Conservation (phyloP, 2,888 invertebrate species). For the Ryuthela nishihirai region DNA sequence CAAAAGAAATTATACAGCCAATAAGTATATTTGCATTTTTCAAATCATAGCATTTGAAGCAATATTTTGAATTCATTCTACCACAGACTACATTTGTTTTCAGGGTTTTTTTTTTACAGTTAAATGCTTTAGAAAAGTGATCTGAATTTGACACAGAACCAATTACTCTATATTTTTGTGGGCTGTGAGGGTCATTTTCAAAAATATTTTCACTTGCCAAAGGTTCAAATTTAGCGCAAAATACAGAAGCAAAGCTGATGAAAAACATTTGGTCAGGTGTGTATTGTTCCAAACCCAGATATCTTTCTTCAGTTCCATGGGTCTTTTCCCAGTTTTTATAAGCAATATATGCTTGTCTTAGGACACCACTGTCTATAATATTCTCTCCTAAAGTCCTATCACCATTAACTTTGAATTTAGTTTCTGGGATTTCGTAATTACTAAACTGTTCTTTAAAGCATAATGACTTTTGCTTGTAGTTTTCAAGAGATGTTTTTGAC, state of each 20-base stretch:
- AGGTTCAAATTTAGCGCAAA: constrained; percentile 10
- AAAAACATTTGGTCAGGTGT: constrained; percentile 63
- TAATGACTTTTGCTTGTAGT: constrained; percentile 69
- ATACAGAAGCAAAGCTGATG: constrained; percentile 26
- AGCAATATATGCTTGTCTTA: constrained; percentile 74
- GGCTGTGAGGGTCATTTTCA: constrained; percentile 2
- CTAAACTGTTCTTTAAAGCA: constrained; percentile 82
- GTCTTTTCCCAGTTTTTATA: constrained; percentile 40
- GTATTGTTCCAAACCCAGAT: constrained; percentile 70
- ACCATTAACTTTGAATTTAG: no score
- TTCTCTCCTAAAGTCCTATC: constrained; percentile 80
- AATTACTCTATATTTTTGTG: constrained; percentile 36
- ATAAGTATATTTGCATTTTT: no score
- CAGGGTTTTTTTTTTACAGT: constrained; percentile 62
- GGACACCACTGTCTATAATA: constrained; percentile 85
- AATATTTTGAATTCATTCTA: no score
- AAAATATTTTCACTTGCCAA: not conserved
- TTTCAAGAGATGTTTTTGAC: constrained; percentile 69
- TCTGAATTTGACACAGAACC: constrained; percentile 62
- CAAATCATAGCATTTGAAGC: no score
- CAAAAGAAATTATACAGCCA: no score
- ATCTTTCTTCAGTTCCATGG: constrained; percentile 56
- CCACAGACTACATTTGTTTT: constrained; percentile 63
- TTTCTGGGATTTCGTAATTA: not conserved
- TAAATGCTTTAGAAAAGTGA: constrained; percentile 61